Percentiles rank a stretch among this genome's conserved stretches.
Evolutionary conservation across 2,888 invertebrate species (phyloP).

Genomic region (Tenthredo distinguenda): DNA sequence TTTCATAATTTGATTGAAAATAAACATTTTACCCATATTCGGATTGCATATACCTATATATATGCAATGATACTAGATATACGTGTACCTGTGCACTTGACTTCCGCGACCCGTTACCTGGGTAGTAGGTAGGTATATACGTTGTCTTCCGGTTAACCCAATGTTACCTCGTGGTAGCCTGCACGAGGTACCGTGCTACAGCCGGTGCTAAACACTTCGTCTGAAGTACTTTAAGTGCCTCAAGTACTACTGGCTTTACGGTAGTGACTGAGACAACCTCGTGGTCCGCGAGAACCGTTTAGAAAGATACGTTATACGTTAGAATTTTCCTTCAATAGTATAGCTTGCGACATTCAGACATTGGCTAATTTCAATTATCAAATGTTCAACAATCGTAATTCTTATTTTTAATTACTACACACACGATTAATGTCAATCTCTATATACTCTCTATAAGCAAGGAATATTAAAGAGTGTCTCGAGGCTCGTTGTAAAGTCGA

Average conservation of each 20-base stretch:
- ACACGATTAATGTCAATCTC: not conserved
- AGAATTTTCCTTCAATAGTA: not conserved
- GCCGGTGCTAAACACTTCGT: constrained; percentile 48
- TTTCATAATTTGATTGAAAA: not conserved
- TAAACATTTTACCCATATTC: not conserved
- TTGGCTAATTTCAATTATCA: not conserved
- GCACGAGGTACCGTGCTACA: not conserved
- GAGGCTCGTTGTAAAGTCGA: not conserved
- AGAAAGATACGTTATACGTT: not conserved
- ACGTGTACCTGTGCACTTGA: constrained; percentile 5
- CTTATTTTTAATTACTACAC: not conserved
- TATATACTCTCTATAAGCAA: not conserved
- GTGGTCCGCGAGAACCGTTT: not conserved
- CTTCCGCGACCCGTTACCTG: constrained; percentile 25
- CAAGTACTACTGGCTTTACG: constrained; percentile 27
- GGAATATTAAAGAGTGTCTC: not conserved
- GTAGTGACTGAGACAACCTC: not conserved
- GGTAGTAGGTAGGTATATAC: not conserved
- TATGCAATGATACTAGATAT: not conserved
- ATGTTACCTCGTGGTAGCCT: constrained; percentile 20
- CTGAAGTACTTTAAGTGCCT: constrained; percentile 49
- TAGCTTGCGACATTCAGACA: not conserved
- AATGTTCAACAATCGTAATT: not conserved
- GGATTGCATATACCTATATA: not conserved
- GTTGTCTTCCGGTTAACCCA: constrained; percentile 42